These are phyloP conservation scores for Pomatostomus ruficeps DNA, from an alignment of 2,113 vertebrate species.

Conservation along the genomic window DNA sequence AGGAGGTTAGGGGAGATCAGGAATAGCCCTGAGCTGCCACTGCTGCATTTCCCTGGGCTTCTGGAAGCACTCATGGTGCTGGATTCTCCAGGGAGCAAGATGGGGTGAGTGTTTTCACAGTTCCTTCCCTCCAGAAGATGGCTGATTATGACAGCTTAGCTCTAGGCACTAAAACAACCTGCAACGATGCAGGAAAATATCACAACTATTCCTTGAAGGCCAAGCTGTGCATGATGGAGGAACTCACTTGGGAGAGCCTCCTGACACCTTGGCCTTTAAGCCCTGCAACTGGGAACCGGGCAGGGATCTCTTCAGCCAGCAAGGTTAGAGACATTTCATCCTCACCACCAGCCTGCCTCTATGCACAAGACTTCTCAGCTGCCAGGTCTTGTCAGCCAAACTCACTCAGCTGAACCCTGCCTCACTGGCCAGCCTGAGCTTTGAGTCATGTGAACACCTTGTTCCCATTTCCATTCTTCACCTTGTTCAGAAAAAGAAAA, in stretches of 20 bases:
- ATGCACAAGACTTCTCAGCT: not conserved
- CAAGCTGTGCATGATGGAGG: not conserved
- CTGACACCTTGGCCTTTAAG: not conserved
- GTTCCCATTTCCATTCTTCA: not conserved
- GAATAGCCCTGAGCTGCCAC: not conserved
- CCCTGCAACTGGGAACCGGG: not conserved
- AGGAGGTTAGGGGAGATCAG: not conserved
- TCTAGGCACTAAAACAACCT: not conserved
- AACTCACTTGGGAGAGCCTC: not conserved
- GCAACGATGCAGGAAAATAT: not conserved
- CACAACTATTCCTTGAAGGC: not conserved
- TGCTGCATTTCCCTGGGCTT: not conserved
- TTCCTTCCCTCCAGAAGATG: not conserved
- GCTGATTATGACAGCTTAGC: not conserved
- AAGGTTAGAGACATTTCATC: not conserved
- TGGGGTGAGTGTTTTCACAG: not conserved
- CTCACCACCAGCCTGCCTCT: not conserved
- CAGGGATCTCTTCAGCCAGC: not conserved
- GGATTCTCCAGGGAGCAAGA: not conserved
- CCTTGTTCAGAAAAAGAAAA: not conserved
- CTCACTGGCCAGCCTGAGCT: not conserved
- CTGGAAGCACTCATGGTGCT: not conserved
- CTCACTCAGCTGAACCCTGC: accelerated
- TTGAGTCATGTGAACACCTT: not conserved
- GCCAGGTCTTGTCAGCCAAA: not conserved